Conservation (phyloP, 2,888 invertebrate genomes). For the Lasius fuliginosus region DNA sequence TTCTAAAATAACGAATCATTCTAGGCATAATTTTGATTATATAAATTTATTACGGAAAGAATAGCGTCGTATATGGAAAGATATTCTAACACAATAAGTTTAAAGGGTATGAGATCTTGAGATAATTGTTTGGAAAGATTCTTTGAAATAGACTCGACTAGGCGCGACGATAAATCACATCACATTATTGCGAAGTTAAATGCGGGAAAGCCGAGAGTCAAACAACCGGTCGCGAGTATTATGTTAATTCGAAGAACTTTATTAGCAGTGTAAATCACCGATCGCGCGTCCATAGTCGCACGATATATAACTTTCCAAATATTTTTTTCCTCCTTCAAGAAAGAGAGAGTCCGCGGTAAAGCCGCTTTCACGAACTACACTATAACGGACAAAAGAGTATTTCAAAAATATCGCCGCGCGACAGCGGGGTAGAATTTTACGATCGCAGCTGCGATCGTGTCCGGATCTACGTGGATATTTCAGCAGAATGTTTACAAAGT, state of each 20-base stretch:
- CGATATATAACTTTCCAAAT: conserved; percentile 46
- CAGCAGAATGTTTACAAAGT: conserved; percentile 62
- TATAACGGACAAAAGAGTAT: conserved; percentile 55
- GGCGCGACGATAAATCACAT: conserved; percentile 42
- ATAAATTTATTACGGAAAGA: conserved; percentile 11
- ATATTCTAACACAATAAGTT: neutral
- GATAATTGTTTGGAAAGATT: conserved; percentile 16
- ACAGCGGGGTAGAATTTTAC: conserved; percentile 65
- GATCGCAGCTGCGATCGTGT: conserved; percentile 66
- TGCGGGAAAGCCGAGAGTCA: conserved; percentile 67
- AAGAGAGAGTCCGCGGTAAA: neutral
- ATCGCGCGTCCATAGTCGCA: conserved; percentile 17
- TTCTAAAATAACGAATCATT: neutral
- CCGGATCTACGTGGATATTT: conserved; percentile 51
- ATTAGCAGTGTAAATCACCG: conserved; percentile 80
- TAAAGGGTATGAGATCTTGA: neutral
- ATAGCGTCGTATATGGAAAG: neutral
- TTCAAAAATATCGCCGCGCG: conserved; percentile 63
- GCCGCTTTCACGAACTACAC: conserved; percentile 57
- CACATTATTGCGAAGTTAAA: conserved; percentile 78
- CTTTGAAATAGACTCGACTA: conserved; percentile 9
- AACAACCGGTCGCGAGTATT: conserved; percentile 72
- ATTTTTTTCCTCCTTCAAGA: conserved; percentile 19
- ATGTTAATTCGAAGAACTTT: conserved; percentile 82
- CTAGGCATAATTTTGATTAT: neutral